phyloP scores from a whole-genome alignment of 2,888 invertebrate species.

The Agonopterix arenella region DNA sequence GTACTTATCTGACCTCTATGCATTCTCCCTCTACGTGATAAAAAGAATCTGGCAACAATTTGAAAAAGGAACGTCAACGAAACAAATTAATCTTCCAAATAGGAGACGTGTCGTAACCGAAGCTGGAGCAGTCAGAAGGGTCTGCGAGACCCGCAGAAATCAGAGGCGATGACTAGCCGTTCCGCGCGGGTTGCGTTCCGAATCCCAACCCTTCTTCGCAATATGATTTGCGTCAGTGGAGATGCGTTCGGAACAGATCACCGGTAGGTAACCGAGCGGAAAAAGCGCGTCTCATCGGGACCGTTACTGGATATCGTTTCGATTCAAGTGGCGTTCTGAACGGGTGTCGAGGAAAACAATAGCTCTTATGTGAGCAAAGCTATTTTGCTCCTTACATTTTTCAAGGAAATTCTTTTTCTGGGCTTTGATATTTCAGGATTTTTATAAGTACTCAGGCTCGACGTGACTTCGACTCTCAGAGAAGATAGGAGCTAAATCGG shows the following conservation, averaged over 20 bases:
- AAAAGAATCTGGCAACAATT: no score
- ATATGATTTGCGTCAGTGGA: constrained; percentile 76
- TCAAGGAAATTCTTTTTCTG: background rate
- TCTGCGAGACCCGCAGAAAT: constrained; percentile 46
- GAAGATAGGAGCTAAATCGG: no score
- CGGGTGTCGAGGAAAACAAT: constrained; percentile 11
- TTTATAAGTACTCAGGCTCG: background rate
- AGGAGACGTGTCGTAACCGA: constrained; percentile 29
- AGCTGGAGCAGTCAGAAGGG: constrained; percentile 27
- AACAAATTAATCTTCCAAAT: constrained; percentile 16
- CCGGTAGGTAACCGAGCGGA: constrained; percentile 74
- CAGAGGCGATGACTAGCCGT: constrained; percentile 62
- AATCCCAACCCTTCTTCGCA: constrained; percentile 71
- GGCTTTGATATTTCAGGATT: background rate
- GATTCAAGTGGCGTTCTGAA: constrained; percentile 45
- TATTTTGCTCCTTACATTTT: constrained; percentile 1
- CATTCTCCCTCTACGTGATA: no score
- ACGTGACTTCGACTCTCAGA: no score
- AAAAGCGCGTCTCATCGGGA: constrained; percentile 71
- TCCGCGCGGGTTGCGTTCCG: constrained; percentile 45
- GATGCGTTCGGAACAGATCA: constrained; percentile 73
- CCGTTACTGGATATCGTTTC: constrained; percentile 44
- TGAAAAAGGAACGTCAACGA: background rate
- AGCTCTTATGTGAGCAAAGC: background rate
- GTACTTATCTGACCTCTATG: no score